Conservation (phyloP, 1,140 invertebrate species). For the Drosophila azteca region DNA sequence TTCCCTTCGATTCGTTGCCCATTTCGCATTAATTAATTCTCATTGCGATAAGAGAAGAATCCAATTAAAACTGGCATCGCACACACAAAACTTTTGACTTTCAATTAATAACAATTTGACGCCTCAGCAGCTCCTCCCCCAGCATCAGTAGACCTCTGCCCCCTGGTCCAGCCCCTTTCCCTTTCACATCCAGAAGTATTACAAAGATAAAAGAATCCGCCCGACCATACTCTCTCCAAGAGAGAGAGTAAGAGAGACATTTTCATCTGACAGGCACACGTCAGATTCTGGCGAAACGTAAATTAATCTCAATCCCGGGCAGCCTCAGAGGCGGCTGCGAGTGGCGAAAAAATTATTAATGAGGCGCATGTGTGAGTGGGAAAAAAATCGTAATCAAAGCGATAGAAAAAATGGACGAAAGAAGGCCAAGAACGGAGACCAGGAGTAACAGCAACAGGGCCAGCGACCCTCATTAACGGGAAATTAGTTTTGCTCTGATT, state of each 20-base stretch:
- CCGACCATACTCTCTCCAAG: slow-evolving; percentile 9
- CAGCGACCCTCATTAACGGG: slow-evolving; percentile 79
- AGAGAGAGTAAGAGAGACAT: slow-evolving; percentile 23
- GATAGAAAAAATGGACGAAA: slow-evolving; percentile 25
- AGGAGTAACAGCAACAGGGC: slow-evolving; percentile 38
- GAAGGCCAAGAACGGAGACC: slow-evolving; percentile 18
- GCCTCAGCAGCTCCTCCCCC: slow-evolving; percentile 43
- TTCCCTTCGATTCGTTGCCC: neutral
- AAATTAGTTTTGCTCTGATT: slow-evolving; percentile 79
- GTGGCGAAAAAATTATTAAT: slow-evolving; percentile 74
- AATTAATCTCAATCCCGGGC: slow-evolving; percentile 72
- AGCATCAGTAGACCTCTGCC: slow-evolving; percentile 1
- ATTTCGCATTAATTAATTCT: slow-evolving; percentile 36
- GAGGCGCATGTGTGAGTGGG: slow-evolving; percentile 64
- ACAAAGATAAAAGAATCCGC: slow-evolving; percentile 63
- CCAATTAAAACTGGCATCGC: slow-evolving; percentile 68
- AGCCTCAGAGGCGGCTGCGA: neutral
- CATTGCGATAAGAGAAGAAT: slow-evolving; percentile 41
- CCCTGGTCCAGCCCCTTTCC: neutral
- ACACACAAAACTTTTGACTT: slow-evolving; percentile 63
- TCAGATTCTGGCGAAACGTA: slow-evolving; percentile 62
- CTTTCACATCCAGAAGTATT: slow-evolving; percentile 18
- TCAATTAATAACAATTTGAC: slow-evolving; percentile 83
- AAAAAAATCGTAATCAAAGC: slow-evolving; percentile 63
- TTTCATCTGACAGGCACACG: slow-evolving; percentile 73